Percentiles rank a stretch among this genome's conserved stretches.
These are phyloP conservation scores for Pteruthius melanotis DNA, from an alignment of 2,113 vertebrate genomes.

Conservation along the genomic window DNA sequence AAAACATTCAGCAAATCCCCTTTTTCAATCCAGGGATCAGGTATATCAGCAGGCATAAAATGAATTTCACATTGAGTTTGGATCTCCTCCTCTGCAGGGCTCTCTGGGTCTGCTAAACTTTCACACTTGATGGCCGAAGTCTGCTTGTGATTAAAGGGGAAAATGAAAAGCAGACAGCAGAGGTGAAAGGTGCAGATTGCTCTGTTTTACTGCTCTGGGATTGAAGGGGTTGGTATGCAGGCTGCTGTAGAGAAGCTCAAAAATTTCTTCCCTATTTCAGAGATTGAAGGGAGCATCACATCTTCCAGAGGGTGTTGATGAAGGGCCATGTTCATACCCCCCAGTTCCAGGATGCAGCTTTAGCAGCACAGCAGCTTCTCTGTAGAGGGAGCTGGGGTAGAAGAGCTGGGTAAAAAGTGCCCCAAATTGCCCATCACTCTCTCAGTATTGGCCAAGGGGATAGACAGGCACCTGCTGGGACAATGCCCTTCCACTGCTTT, in stretches of 20 bases:
- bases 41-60: slow-evolving; percentile 18
- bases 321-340: fast-evolving
- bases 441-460: not conserved
- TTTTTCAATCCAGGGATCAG: slow-evolving; percentile 12
- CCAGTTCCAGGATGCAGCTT: not conserved
- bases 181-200: slow-evolving; percentile 48
- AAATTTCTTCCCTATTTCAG: not conserved
- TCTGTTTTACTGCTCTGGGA: not conserved
- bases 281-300: not conserved
- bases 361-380: not conserved
- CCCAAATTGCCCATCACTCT: not conserved
- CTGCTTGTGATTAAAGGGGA: slow-evolving; percentile 51
- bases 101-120: slow-evolving; percentile 19
- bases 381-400: not conserved
- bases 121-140: not conserved
- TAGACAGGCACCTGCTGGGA: not conserved
- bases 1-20: slow-evolving; percentile 6
- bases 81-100: slow-evolving; percentile 9
- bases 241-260: not conserved
- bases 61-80: not conserved
- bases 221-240: not conserved
- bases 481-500: not conserved
- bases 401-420: not conserved
- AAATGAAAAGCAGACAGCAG: slow-evolving; percentile 29
- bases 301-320: not conserved